Conservation (phyloP, 2,113 vertebrate species). For the Gadus chalcogrammus region DNA sequence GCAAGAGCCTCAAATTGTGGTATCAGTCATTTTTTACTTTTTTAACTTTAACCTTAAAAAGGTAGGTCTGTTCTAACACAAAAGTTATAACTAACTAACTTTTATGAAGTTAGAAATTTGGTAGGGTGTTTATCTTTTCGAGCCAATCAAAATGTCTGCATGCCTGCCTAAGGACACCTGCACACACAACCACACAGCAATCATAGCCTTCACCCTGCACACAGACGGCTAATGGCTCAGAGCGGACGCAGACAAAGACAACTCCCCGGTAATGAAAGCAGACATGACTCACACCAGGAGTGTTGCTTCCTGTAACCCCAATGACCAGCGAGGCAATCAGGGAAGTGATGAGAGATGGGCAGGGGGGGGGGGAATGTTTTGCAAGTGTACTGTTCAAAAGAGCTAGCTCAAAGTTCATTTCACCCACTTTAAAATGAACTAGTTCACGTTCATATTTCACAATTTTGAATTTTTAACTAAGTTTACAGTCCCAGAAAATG, state of each 20-base stretch:
- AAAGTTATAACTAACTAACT: no score
- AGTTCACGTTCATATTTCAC: neutral
- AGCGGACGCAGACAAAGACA: slow-evolving; percentile 1
- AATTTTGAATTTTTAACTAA: neutral
- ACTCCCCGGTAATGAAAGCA: slow-evolving; percentile 32
- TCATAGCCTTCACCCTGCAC: no score
- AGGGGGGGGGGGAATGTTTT: neutral
- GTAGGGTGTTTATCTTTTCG: no score
- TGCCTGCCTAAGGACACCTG: no score
- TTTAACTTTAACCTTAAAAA: no score
- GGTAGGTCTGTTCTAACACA: no score
- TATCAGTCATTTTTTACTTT: no score
- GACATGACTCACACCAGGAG: slow-evolving; percentile 8
- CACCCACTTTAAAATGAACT: neutral
- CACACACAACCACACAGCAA: neutral
- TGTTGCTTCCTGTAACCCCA: slow-evolving; percentile 30
- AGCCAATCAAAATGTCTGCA: no score
- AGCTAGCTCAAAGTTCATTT: neutral
- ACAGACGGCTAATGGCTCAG: neutral
- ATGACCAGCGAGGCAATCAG: slow-evolving; percentile 40
- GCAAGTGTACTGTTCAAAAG: no score
- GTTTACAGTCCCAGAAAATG: neutral
- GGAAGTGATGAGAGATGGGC: slow-evolving; percentile 24
- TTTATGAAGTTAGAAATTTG: no score
- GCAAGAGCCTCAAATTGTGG: no score